These are phyloP conservation scores for Apocrypta bakeri DNA, from an alignment of 1,140 invertebrate species.

Conservation along the genomic window DNA sequence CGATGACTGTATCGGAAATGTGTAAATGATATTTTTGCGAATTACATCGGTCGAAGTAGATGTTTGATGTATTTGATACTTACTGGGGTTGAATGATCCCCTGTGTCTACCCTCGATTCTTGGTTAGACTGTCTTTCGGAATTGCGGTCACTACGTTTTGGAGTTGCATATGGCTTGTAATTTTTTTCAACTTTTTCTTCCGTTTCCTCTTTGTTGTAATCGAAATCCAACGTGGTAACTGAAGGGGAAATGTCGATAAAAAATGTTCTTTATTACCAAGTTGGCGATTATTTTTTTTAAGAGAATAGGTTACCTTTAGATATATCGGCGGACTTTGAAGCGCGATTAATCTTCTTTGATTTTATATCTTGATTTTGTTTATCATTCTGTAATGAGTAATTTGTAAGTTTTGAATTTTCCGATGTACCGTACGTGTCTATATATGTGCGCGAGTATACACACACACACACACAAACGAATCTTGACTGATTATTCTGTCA, in stretches of 20 bases:
- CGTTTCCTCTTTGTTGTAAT: neutral
- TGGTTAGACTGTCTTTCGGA: neutral
- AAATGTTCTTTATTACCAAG: too few species aligned
- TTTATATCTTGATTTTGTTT: conserved; percentile 31
- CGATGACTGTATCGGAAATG: neutral
- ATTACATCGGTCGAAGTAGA: too few species aligned
- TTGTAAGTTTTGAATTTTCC: neutral
- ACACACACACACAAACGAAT: too few species aligned
- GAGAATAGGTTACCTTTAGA: conserved; percentile 35
- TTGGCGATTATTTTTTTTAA: neutral
- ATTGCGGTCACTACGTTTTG: conserved; percentile 29
- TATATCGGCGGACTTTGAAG: conserved; percentile 43
- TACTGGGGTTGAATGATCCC: conserved; percentile 14
- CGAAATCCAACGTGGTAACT: neutral
- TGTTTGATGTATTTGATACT: neutral
- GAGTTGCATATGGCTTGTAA: conserved; percentile 37
- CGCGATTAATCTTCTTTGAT: conserved; percentile 7
- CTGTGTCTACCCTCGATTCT: neutral
- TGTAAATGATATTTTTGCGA: neutral
- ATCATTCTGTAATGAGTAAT: conserved; percentile 27
- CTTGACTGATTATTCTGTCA: neutral
- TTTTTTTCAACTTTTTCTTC: neutral
- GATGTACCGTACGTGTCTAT: neutral
- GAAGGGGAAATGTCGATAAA: neutral
- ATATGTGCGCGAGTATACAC: neutral